phyloP scores from a whole-genome alignment of 1,140 invertebrate genomes.

The Cotesia typhae region DNA sequence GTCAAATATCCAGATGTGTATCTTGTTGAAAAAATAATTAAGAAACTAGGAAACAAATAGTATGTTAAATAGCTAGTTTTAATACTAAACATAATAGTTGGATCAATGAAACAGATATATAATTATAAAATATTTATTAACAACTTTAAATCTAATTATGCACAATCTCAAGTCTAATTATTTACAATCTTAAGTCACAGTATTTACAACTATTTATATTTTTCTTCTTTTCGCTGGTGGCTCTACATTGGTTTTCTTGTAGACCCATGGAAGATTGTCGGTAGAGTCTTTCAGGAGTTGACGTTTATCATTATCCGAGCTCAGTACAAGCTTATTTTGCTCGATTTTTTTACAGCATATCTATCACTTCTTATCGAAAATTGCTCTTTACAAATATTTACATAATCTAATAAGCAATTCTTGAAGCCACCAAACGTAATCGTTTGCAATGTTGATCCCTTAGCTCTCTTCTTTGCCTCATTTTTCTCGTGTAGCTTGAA shows the following conservation, averaged over 20 bases:
- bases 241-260: background rate
- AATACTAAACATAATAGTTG: too few species aligned
- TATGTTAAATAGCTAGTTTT: too few species aligned
- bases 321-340: slow-evolving; percentile 29
- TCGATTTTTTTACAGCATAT: slow-evolving; percentile 10
- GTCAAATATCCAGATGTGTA: too few species aligned
- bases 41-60: too few species aligned
- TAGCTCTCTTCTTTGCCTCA: slow-evolving; percentile 30
- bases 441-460: slow-evolving; percentile 18
- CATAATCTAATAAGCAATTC: slow-evolving; percentile 21
- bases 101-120: too few species aligned
- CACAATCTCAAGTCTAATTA: too few species aligned
- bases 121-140: too few species aligned
- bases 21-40: too few species aligned
- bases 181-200: too few species aligned
- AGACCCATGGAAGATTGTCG: slow-evolving; percentile 35
- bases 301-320: slow-evolving; percentile 27
- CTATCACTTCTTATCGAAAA: slow-evolving; percentile 7
- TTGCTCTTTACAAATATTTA: background rate
- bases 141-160: too few species aligned
- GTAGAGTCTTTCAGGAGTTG: background rate
- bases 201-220: too few species aligned
- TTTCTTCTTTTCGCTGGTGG: too few species aligned
- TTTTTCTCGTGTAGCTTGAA: background rate
- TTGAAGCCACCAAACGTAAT: slow-evolving; percentile 34